Evolutionary conservation across 2,797 vertebrate genomes (phyloP), one percentile per base, ranked within the genome.

Genomic region (Fringilla coelebs): DNA sequence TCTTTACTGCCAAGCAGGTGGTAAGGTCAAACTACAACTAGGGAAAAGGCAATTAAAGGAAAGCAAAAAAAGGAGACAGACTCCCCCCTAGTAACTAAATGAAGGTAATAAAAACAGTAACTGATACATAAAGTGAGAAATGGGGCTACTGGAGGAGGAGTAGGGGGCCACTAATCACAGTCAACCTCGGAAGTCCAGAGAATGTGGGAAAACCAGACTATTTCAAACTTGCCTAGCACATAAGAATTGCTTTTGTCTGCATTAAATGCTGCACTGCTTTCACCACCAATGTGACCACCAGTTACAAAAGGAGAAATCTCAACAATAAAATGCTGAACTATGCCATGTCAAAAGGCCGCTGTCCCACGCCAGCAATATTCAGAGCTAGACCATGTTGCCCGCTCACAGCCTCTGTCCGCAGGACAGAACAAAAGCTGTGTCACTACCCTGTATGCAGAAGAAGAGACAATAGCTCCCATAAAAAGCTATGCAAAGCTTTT

Each of bases 221-320:
- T 94, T 88, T 91, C 70, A 96, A 93, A 91, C 71, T 93, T 68
- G 54, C 89, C 67, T 71, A 90, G 80, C 51, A 77, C 58, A 32
- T 74, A 88, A 78, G 51, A 90, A 78, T 9, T 83, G 92, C 73
- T 79, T 96, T 94, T 95, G 94, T 84, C 58, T 54, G 76, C 70
- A 81, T 90, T 93, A 92, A 52, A 95, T 92, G 77, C 79, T 82
- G 87, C 67, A 70, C 28, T 79, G 83, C 86, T 94, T 94, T 94
- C 86, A 91, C 77, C 65, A 80, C 61, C 70, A 94, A 93, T 13
- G 91, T 97, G 95, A 98, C 71, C 68, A 85, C 82, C 94, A 92
- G 84, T 84, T 92, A 97, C 94, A 96, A 96, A 95, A 84, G 89
- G 32, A 94, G 77, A 95, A 88, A 93, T 80, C 41, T 82, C 72